Conservation (phyloP, 2,888 invertebrate species). For the Elegia similella region DNA sequence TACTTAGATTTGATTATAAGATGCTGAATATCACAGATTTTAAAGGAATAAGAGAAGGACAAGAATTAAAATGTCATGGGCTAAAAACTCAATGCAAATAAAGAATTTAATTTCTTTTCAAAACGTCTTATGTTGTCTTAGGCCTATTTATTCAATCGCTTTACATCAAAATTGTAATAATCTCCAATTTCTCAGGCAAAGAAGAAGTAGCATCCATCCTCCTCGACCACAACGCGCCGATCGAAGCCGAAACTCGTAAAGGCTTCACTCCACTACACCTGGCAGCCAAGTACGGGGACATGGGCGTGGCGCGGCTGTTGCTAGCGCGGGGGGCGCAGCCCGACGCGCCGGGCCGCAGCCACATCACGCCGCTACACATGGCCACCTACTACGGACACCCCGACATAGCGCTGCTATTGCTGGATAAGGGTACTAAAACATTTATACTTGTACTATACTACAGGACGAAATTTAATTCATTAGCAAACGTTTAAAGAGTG, state of each 20-base stretch:
- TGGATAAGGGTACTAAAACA: slow-evolving; percentile 90
- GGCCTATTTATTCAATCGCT: no score
- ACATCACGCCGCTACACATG: slow-evolving; percentile 97
- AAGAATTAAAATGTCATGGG: no score
- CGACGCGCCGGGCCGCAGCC: slow-evolving; percentile 94
- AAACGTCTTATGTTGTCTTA: no score
- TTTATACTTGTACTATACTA: no score
- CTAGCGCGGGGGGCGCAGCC: slow-evolving; percentile 93
- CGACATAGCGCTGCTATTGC: slow-evolving; percentile 91
- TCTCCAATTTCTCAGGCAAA: slow-evolving; percentile 71
- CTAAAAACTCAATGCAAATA: no score
- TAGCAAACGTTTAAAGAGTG: no score
- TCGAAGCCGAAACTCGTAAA: slow-evolving; percentile 95
- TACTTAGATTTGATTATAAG: no score
- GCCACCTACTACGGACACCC: slow-evolving; percentile 98
- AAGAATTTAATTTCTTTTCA: no score
- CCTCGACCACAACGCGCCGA: slow-evolving; percentile 94
- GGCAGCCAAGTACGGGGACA: slow-evolving; percentile 98
- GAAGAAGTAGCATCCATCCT: slow-evolving; percentile 95
- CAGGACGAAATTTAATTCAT: no score
- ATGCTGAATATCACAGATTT: no score
- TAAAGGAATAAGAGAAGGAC: no score
- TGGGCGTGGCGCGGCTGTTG: slow-evolving; percentile 92
- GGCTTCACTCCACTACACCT: slow-evolving; percentile 98
- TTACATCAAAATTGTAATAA: not conserved